Conservation (phyloP, 2,113 vertebrate genomes). For the Forbesichthys agassizii region DNA sequence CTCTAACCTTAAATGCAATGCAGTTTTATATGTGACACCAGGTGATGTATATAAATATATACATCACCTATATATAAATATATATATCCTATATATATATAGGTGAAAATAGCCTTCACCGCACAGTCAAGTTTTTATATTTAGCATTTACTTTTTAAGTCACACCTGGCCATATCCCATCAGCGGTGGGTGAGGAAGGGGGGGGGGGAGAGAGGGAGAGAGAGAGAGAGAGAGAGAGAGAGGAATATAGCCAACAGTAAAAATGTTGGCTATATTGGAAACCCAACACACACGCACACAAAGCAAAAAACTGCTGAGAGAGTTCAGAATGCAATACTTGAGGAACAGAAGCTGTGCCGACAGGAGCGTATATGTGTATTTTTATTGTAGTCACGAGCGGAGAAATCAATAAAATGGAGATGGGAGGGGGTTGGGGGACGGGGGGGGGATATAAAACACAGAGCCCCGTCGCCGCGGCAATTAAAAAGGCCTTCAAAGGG, state of each 20-base stretch:
- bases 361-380: slow-evolving; percentile 35
- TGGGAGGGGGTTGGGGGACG: too few relatives aligned
- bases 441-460: slow-evolving; percentile 11
- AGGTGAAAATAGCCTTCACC: too few relatives aligned
- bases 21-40: too few relatives aligned
- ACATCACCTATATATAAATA: too few relatives aligned
- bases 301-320: not conserved
- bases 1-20: too few relatives aligned
- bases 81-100: too few relatives aligned
- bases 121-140: too few relatives aligned
- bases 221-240: slow-evolving; percentile 11
- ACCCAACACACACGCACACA: slow-evolving; percentile 1
- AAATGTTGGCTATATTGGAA: not conserved
- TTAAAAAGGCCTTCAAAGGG: slow-evolving; percentile 74
- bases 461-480: slow-evolving; percentile 58
- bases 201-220: slow-evolving; percentile 7
- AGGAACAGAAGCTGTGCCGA: slow-evolving; percentile 26
- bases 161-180: too few relatives aligned
- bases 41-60: too few relatives aligned
- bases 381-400: slow-evolving; percentile 68
- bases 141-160: too few relatives aligned
- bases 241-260: not conserved
- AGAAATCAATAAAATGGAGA: slow-evolving; percentile 73
- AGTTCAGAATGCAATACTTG: not conserved
- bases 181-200: not conserved